These are phyloP conservation scores for Coptodon bakossiorum DNA, from an alignment of 2,113 vertebrate species.

Conservation along the genomic window DNA sequence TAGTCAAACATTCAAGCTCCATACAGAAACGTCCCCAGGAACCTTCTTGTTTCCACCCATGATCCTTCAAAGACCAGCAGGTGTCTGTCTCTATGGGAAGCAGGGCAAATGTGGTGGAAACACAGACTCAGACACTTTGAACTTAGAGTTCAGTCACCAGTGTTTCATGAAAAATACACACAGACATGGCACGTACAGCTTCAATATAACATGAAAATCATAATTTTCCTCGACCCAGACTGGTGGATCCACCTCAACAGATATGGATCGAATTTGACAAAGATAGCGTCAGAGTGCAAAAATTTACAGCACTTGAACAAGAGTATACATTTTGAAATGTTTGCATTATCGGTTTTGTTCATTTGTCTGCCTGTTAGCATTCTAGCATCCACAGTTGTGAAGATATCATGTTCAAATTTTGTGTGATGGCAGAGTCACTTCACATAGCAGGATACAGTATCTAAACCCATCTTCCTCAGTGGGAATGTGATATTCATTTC, in stretches of 20 bases:
- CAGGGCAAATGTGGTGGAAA: not conserved
- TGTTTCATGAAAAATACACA: not conserved
- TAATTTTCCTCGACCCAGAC: not conserved
- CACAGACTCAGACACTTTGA: not conserved
- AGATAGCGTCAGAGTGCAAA: not conserved
- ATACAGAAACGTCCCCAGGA: not conserved
- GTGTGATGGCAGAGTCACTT: not conserved
- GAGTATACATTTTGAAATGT: not conserved
- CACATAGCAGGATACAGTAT: not conserved
- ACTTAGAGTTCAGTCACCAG: not conserved
- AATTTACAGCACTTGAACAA: not conserved
- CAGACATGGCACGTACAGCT: not conserved
- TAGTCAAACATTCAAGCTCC: not conserved
- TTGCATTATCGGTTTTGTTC: rapidly evolving
- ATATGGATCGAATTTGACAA: not conserved
- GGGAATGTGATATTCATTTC: not conserved
- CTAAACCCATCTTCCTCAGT: not conserved
- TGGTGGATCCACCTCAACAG: not conserved
- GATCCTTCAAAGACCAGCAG: not conserved
- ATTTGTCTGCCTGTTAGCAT: not conserved
- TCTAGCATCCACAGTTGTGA: not conserved
- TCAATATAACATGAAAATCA: not conserved
- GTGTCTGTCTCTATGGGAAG: not conserved
- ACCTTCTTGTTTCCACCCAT: not conserved
- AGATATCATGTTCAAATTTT: not conserved